These are phyloP conservation scores for Calliopsis andreniformis DNA, from an alignment of 1,140 invertebrate species.

Conservation along the genomic window DNA sequence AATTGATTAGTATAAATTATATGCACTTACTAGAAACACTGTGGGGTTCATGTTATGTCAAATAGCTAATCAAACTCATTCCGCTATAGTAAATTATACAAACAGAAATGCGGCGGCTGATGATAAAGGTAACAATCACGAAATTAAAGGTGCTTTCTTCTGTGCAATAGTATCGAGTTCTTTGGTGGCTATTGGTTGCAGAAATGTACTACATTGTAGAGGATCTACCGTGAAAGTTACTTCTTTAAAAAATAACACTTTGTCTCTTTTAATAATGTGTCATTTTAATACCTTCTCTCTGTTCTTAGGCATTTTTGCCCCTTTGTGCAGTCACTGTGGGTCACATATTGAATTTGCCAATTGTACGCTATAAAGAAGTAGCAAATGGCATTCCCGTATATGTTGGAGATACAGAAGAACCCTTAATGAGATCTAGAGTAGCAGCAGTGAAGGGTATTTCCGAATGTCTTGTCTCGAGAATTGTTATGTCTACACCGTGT, in stretches of 20 bases:
- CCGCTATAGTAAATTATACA: slow-evolving; percentile 40
- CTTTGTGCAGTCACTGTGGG: slow-evolving; percentile 84
- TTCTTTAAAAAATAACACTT: not conserved
- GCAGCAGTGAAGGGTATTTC: slow-evolving; percentile 83
- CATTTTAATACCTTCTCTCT: not conserved
- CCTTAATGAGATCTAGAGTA: slow-evolving; percentile 65
- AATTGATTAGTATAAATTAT: not conserved
- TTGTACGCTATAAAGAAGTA: slow-evolving; percentile 84
- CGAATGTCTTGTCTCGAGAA: slow-evolving; percentile 85
- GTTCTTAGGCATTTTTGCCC: slow-evolving; percentile 78
- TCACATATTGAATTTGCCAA: slow-evolving; percentile 84
- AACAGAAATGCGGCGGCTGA: slow-evolving; percentile 82
- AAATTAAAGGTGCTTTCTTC: slow-evolving; percentile 48
- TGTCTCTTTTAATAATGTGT: not conserved
- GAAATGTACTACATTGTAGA: slow-evolving; percentile 67
- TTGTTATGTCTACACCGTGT: slow-evolving; percentile 85
- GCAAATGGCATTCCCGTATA: slow-evolving; percentile 76
- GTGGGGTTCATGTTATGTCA: slow-evolving; percentile 22
- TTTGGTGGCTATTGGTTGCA: slow-evolving; percentile 56
- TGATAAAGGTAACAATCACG: slow-evolving; percentile 56
- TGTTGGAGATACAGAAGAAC: not conserved
- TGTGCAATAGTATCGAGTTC: slow-evolving; percentile 55
- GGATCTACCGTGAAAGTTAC: slow-evolving; percentile 51
- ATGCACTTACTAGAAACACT: slow-evolving; percentile 17
- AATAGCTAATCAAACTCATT: slow-evolving; percentile 27